phyloP scores from a whole-genome alignment of 2,797 vertebrate genomes.

The Ibycter americanus region DNA sequence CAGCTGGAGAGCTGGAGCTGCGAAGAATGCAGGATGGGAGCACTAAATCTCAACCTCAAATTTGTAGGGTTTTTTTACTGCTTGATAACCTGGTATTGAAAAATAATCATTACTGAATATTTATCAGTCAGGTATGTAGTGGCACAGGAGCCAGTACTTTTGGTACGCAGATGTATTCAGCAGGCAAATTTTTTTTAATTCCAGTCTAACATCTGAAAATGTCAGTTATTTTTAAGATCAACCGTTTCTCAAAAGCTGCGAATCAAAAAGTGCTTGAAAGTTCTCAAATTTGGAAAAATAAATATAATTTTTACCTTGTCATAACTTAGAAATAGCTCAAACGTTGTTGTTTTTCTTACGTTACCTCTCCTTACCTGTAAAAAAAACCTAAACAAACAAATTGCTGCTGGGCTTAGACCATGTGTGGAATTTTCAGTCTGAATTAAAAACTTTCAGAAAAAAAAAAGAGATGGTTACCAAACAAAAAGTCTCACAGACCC shows the following conservation, averaged over 20 bases:
- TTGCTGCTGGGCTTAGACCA: background rate
- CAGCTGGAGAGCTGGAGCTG: background rate
- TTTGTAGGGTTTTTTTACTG: background rate
- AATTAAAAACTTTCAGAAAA: background rate
- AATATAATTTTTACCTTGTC: background rate
- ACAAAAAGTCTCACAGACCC: background rate
- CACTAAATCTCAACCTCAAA: background rate
- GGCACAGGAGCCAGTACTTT: background rate
- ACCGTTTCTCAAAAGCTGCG: background rate
- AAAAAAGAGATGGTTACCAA: background rate
- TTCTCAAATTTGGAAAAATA: background rate
- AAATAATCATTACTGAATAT: background rate
- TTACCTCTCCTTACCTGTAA: background rate
- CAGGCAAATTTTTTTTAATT: background rate
- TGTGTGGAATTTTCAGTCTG: background rate
- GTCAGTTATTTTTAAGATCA: background rate
- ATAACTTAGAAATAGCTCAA: background rate
- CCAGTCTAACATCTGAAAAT: background rate
- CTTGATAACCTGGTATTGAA: background rate
- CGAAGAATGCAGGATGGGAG: background rate
- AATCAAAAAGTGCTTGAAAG: background rate
- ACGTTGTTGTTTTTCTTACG: background rate
- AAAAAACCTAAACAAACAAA: background rate
- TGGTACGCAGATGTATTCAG: background rate
- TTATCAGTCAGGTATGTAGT: background rate